Conservation (phyloP, 2,888 invertebrate species). For the Conomelus anceps region DNA sequence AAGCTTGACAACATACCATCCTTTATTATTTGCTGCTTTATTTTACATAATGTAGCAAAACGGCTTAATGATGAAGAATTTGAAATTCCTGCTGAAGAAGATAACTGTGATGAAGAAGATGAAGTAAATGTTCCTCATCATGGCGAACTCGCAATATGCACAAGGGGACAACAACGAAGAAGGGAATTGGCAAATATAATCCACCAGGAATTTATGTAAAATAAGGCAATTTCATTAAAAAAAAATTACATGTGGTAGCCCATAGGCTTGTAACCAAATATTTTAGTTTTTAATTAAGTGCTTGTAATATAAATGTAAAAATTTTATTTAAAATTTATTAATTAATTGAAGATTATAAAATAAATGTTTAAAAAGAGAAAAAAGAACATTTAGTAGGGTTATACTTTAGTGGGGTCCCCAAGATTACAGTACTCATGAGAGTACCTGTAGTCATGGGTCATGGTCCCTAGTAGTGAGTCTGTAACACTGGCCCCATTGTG, state of each 20-base stretch:
- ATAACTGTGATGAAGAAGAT: not conserved
- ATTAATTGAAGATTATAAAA: not conserved
- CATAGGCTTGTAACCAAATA: too few relatives aligned
- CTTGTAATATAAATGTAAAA: too few relatives aligned
- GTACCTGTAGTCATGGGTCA: conserved; percentile 1
- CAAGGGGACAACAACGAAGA: not conserved
- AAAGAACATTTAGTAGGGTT: not conserved
- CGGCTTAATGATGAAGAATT: not conserved
- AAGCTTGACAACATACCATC: not conserved
- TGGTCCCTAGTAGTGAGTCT: not conserved
- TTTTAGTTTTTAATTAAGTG: too few relatives aligned
- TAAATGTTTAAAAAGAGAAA: not conserved
- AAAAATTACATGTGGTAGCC: not conserved
- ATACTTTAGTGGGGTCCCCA: not conserved
- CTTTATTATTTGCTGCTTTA: not conserved
- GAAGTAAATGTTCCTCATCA: not conserved
- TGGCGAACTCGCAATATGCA: not conserved
- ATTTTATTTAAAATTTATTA: not conserved
- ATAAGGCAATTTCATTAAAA: not conserved
- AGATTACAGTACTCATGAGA: not conserved
- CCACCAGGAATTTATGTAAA: not conserved
- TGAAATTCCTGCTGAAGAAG: conserved; percentile 1
- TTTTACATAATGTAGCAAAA: not conserved
- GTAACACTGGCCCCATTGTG: not conserved
- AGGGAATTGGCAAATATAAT: not conserved